Evolutionary conservation across 2,797 vertebrate species (phyloP), one percentile per base, ranked within the genome.

Genomic region (Borostomias antarcticus): DNA sequence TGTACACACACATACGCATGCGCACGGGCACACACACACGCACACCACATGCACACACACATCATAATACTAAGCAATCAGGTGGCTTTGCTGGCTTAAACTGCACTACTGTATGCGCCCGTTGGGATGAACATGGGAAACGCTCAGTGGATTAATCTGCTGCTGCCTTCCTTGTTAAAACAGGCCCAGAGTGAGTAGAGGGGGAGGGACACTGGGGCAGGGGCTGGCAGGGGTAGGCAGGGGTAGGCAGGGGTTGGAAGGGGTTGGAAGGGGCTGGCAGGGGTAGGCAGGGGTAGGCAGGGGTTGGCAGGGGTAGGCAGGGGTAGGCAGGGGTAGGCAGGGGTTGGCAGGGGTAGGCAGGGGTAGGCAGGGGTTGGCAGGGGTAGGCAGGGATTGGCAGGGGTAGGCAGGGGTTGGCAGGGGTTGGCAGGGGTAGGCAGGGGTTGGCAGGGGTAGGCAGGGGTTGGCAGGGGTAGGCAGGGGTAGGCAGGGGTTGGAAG

Each of bases 21-120:
- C 37, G 15, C 37, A 3, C 37, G 15, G 10, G 15, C 51, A 73
- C 62, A 68, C 72, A 66, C 40, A 64, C 59, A 54, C 58, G 40
- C 29, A 54, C 32, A 61, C 47, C 8, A 26, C 9, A 32, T 48
- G 10, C 15, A 29, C 32, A 56, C 50, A 43, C 30, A 37, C 32
- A n/a, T n/a, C n/a, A 30, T 26, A 37, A 10, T n/a, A 9, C 25
- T 19, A 30, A n/a, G 47, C n/a, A 26, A 43, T 43, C 58, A 17
- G 26, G 54, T 58, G 45, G 45, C 53, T 32, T 40, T 21, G 19
- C 52, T 19, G 62, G 37, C 25, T 52, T 56, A 5, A 71, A 62
- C 65, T 58, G 61, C 67, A 43, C 32, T 53, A 61, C 62, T 32
- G 26, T 11, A 29, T 19, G 25, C 37, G 45, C 19, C 29, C 28